These are phyloP conservation scores for Orthosia gracilis DNA, from an alignment of 2,888 invertebrate genomes.

Conservation along the genomic window DNA sequence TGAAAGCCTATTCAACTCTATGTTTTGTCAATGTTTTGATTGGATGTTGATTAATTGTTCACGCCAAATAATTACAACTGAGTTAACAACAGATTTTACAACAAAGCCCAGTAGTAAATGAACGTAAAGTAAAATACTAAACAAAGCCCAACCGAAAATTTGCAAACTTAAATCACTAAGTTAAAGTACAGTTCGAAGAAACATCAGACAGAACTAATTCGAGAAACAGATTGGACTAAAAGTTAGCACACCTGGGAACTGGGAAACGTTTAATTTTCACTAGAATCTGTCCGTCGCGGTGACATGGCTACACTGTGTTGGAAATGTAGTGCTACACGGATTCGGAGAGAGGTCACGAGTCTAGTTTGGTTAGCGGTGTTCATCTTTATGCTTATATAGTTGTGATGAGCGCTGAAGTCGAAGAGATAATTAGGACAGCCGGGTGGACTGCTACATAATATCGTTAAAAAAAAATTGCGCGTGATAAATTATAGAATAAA, in stretches of 20 bases:
- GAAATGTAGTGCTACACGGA: conserved; percentile 13
- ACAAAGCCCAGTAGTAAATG: too few relatives aligned
- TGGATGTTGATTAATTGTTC: too few relatives aligned
- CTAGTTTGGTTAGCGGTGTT: background rate
- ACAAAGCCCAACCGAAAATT: conserved; percentile 19
- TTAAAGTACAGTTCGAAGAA: conserved; percentile 30
- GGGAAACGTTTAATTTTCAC: conserved; percentile 45
- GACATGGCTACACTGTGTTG: conserved; percentile 37
- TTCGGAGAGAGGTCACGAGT: background rate
- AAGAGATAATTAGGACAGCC: background rate
- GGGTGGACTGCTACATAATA: background rate
- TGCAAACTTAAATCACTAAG: conserved; percentile 44
- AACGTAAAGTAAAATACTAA: background rate
- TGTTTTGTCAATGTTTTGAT: too few relatives aligned
- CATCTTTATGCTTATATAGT: background rate
- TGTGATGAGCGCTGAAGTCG: background rate
- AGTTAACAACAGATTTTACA: too few relatives aligned
- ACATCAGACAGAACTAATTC: conserved; percentile 43
- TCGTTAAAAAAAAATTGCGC: too few relatives aligned
- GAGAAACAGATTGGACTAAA: conserved; percentile 35
- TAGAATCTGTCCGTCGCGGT: conserved; percentile 38
- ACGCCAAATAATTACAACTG: too few relatives aligned
- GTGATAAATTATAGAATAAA: too few relatives aligned
- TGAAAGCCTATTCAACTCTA: background rate
- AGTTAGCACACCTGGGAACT: conserved; percentile 41